These are phyloP conservation scores for Marronus borbonicus DNA, from an alignment of 2,888 invertebrate genomes.

Conservation along the genomic window DNA sequence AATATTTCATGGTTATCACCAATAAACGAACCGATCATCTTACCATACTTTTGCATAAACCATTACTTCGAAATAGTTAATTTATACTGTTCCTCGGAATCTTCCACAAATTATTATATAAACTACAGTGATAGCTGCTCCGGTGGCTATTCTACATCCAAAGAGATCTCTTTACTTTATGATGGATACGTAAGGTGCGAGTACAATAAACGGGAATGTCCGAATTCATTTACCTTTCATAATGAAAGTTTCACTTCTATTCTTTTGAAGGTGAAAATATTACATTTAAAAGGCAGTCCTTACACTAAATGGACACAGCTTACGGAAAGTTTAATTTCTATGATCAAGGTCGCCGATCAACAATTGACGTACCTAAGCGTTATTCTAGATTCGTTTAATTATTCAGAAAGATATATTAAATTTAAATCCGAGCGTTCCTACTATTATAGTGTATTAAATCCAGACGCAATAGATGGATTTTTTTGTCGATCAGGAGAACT, in stretches of 20 bases:
- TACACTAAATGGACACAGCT: not conserved
- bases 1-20: constrained; percentile 8
- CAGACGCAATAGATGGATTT: not conserved
- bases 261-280: not conserved
- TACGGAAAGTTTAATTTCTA: not conserved
- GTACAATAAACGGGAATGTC: not conserved
- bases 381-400: not conserved
- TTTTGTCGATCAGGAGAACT: not conserved
- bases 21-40: not conserved
- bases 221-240: not conserved
- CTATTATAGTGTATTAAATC: not conserved
- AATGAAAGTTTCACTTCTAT: not conserved
- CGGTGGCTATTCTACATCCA: not conserved
- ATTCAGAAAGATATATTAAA: not conserved
- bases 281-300: not conserved
- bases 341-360: not conserved
- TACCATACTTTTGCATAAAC: not conserved
- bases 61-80: not conserved
- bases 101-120: not conserved
- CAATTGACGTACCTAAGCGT: not conserved
- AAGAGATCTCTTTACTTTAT: not conserved
- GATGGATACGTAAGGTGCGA: not conserved
- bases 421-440: not conserved
- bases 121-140: not conserved
- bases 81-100: not conserved